These are phyloP conservation scores for Micromesistius poutassou DNA, from an alignment of 2,797 vertebrate species.

Conservation along the genomic window DNA sequence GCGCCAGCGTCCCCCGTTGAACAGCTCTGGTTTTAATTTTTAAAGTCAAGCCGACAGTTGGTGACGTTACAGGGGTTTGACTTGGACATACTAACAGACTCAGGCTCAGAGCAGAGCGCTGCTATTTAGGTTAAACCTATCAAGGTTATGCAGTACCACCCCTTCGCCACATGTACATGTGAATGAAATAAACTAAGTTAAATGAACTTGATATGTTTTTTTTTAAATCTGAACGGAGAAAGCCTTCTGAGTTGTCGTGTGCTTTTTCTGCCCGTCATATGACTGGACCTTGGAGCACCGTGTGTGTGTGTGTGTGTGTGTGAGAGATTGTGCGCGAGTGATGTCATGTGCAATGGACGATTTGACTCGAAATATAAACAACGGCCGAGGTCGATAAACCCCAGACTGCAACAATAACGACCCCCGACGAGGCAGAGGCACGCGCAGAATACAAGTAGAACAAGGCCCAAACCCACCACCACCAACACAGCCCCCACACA, in stretches of 20 bases:
- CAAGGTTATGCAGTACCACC: conserved; percentile 24
- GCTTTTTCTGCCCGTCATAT: not conserved
- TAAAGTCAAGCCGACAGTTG: conserved; percentile 46
- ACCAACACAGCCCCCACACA: not conserved
- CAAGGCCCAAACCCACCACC: not conserved
- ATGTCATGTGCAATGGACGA: not conserved
- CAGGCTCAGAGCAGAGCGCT: conserved; percentile 44
- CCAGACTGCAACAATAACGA: conserved; percentile 24
- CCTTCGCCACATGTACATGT: too few species aligned
- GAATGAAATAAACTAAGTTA: too few species aligned
- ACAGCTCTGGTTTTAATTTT: conserved; percentile 30
- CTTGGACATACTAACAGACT: conserved; percentile 55
- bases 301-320: not conserved
- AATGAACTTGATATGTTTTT: not conserved
- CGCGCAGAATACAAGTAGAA: not conserved
- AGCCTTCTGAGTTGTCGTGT: not conserved
- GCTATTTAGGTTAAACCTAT: conserved; percentile 54
- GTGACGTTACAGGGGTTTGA: conserved; percentile 44
- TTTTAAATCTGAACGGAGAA: not conserved
- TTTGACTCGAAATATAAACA: conserved; percentile 16
- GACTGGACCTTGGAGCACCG: not conserved
- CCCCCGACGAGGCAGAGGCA: not conserved
- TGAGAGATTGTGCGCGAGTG: not conserved
- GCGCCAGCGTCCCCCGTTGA: not conserved
- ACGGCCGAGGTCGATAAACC: conserved; percentile 34